phyloP scores from a whole-genome alignment of 2,797 vertebrate genomes.

The Pitangus sulphuratus region DNA sequence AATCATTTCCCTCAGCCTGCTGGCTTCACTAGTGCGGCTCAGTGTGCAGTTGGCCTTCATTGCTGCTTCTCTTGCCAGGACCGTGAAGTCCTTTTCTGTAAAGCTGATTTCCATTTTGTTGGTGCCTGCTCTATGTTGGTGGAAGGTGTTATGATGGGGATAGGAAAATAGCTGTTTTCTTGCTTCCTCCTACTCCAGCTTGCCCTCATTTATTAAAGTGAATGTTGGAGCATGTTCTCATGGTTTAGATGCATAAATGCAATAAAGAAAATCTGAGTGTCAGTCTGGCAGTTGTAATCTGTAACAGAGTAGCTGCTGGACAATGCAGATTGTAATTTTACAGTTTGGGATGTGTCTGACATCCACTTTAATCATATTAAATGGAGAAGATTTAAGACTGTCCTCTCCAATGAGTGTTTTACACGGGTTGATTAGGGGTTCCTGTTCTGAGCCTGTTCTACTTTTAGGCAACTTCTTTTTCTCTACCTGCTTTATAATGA shows the following conservation, averaged over 20 bases:
- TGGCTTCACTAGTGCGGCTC: not conserved
- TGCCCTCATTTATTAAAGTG: not conserved
- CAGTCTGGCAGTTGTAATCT: not conserved
- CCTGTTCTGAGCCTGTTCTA: not conserved
- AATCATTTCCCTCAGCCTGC: not conserved
- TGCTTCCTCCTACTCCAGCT: not conserved
- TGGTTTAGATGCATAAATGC: not conserved
- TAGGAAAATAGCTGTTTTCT: not conserved
- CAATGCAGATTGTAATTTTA: fast-evolving
- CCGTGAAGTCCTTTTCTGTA: not conserved
- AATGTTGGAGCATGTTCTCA: not conserved
- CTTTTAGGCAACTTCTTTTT: not conserved
- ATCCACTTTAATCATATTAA: not conserved
- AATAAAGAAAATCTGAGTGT: not conserved
- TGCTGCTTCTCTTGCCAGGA: not conserved
- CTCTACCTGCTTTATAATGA: not conserved
- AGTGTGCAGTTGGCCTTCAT: not conserved
- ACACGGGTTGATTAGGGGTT: not conserved
- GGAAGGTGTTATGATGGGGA: fast-evolving
- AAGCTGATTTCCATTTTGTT: not conserved
- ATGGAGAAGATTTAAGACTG: not conserved
- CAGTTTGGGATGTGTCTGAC: not conserved
- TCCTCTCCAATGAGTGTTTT: not conserved
- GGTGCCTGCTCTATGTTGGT: fast-evolving
- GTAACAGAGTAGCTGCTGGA: not conserved